Percentiles rank a stretch among this genome's conserved stretches.
Conservation (phyloP, 2,888 invertebrate species). For the Cylloceria caligata region DNA sequence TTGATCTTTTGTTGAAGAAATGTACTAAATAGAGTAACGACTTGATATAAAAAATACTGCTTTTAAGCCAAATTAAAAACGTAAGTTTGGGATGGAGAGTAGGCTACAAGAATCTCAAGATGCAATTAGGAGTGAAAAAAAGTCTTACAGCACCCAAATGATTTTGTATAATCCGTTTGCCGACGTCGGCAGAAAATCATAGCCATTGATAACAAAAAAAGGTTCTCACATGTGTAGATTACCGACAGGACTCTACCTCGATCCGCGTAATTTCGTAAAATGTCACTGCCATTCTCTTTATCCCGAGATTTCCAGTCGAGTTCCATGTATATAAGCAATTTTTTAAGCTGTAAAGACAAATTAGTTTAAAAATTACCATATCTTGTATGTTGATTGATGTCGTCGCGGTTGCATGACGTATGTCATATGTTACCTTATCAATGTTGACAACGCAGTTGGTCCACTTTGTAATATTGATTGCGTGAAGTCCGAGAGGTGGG, state of each 20-base stretch:
- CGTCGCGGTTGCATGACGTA: too few species aligned
- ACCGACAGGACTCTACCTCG: slow-evolving; percentile 21
- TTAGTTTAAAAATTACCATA: not conserved
- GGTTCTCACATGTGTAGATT: slow-evolving; percentile 12
- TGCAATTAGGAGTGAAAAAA: too few species aligned
- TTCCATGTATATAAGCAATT: slow-evolving; percentile 46
- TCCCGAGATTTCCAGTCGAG: slow-evolving; percentile 50
- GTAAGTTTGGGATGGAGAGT: too few species aligned
- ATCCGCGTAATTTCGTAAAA: slow-evolving; percentile 43
- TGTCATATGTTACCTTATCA: slow-evolving; percentile 58
- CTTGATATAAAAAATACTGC: too few species aligned
- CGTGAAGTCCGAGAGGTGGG: slow-evolving; percentile 55
- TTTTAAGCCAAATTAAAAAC: too few species aligned
- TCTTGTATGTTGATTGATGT: not conserved
- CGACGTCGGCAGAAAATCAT: too few species aligned
- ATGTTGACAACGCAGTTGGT: slow-evolving; percentile 23
- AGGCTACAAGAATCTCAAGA: too few species aligned
- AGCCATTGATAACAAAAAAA: not conserved
- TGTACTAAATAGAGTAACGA: too few species aligned
- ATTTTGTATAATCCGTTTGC: too few species aligned
- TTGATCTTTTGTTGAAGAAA: too few species aligned
- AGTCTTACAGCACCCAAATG: too few species aligned
- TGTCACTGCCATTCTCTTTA: slow-evolving; percentile 11
- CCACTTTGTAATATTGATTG: slow-evolving; percentile 42
- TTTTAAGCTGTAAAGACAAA: slow-evolving; percentile 29